Evolutionary conservation across 2,797 vertebrate species (phyloP).

Genomic region (Hybognathus amarus): DNA sequence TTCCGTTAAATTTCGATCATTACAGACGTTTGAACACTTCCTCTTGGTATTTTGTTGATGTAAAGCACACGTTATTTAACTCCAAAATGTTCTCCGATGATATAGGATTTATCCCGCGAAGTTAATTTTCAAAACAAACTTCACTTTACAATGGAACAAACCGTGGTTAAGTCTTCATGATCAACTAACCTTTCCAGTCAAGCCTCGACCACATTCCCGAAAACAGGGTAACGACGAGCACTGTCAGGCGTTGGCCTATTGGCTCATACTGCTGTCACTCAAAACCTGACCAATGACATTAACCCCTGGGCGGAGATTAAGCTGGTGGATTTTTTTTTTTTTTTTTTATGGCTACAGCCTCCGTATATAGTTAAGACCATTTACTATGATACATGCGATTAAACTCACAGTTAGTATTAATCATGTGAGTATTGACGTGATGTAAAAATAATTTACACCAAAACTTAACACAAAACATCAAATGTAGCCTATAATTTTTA

Average conservation of each 20-base stretch:
- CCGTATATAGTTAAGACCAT: neutral
- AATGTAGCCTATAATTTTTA: neutral
- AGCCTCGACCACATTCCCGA: conserved; percentile 76
- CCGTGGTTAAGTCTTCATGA: conserved; percentile 19
- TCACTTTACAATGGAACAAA: neutral
- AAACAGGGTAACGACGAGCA: conserved; percentile 62
- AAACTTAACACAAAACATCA: neutral
- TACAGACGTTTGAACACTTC: conserved; percentile 54
- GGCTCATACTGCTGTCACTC: conserved; percentile 67
- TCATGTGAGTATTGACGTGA: neutral
- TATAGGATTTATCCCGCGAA: neutral
- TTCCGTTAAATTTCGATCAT: conserved; percentile 76
- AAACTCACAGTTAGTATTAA: neutral
- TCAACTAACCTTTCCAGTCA: conserved; percentile 75
- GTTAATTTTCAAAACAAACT: conserved; percentile 10
- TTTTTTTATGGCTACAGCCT: neutral
- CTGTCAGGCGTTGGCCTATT: conserved; percentile 59
- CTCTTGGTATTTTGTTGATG: conserved; percentile 7
- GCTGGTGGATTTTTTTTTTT: neutral
- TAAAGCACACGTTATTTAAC: neutral
- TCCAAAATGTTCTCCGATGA: neutral
- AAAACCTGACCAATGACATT: conserved; percentile 32
- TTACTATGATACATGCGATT: neutral
- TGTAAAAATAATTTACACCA: neutral
- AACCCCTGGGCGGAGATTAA: conserved; percentile 22